Percentiles rank a stretch among this genome's conserved stretches.
Conservation (phyloP, 2,888 invertebrate genomes). For the Seira ritae region DNA sequence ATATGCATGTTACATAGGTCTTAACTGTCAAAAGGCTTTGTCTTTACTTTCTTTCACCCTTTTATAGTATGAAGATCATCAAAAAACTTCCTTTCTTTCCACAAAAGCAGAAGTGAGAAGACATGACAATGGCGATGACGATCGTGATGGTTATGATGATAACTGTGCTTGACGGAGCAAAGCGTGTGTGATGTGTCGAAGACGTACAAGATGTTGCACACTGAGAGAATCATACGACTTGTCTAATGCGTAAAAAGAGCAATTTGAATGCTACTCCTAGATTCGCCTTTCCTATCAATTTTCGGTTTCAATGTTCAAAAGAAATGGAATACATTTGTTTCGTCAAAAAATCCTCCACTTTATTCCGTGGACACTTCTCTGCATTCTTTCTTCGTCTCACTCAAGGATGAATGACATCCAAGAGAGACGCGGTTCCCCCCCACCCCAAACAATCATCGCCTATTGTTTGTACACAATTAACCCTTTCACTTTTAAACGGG, state of each 20-base stretch:
- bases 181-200: slow-evolving; percentile 39
- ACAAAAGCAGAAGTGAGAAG: slow-evolving; percentile 17
- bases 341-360: not conserved
- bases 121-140: slow-evolving; percentile 32
- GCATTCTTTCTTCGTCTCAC: not conserved
- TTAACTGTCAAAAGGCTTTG: slow-evolving; percentile 7
- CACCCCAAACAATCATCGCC: not conserved
- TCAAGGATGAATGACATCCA: not conserved
- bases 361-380: not conserved
- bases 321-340: not conserved
- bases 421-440: not conserved
- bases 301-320: not conserved
- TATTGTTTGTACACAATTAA: slow-evolving; percentile 3
- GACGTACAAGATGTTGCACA: slow-evolving; percentile 16
- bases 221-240: not conserved
- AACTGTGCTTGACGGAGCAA: slow-evolving; percentile 35
- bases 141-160: slow-evolving; percentile 36
- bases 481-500: not conserved
- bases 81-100: slow-evolving; percentile 11
- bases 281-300: not conserved
- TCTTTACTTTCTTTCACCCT: slow-evolving; percentile 7
- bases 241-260: not conserved
- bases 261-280: not conserved
- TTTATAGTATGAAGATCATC: slow-evolving; percentile 21
- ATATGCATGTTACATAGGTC: slow-evolving; percentile 11